Percentiles rank a stretch among this genome's conserved stretches.
phyloP scores from a whole-genome alignment of 2,888 invertebrate genomes.

The Formica aserva region DNA sequence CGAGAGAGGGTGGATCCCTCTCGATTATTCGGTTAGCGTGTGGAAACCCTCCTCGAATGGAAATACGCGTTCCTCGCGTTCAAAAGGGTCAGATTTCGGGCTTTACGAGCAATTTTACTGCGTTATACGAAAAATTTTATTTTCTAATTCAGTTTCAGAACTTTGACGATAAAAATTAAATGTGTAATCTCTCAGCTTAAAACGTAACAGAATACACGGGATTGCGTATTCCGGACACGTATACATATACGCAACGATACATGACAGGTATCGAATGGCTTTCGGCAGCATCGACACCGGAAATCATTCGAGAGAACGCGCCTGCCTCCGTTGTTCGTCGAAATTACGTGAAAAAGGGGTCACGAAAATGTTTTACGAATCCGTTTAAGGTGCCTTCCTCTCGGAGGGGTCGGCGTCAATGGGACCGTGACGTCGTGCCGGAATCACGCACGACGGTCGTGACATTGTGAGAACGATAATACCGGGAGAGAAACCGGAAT shows the following conservation, averaged over 20 bases:
- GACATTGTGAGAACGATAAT: slow-evolving; percentile 70
- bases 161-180: not conserved
- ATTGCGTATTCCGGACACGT: slow-evolving; percentile 45
- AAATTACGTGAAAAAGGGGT: slow-evolving; percentile 72
- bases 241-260: slow-evolving; percentile 22
- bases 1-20: not conserved
- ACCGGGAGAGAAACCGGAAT: slow-evolving; percentile 58
- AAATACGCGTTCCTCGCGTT: not conserved
- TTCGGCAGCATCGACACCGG: slow-evolving; percentile 70
- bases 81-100: not conserved
- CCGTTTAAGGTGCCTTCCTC: slow-evolving; percentile 70
- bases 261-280: slow-evolving; percentile 65
- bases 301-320: slow-evolving; percentile 60
- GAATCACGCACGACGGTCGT: slow-evolving; percentile 82
- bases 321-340: slow-evolving; percentile 66
- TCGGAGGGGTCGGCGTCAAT: slow-evolving; percentile 78
- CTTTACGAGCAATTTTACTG: not conserved
- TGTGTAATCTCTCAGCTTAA: not conserved
- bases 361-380: slow-evolving; percentile 76
- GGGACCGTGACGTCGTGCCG: slow-evolving; percentile 84
- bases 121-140: not conserved
- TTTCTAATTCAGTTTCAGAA: not conserved
- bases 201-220: not conserved
- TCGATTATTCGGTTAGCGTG: not conserved
- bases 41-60: not conserved